Evolutionary conservation across 2,888 invertebrate species (phyloP).

Genomic region (Platerodrilus igneus): DNA sequence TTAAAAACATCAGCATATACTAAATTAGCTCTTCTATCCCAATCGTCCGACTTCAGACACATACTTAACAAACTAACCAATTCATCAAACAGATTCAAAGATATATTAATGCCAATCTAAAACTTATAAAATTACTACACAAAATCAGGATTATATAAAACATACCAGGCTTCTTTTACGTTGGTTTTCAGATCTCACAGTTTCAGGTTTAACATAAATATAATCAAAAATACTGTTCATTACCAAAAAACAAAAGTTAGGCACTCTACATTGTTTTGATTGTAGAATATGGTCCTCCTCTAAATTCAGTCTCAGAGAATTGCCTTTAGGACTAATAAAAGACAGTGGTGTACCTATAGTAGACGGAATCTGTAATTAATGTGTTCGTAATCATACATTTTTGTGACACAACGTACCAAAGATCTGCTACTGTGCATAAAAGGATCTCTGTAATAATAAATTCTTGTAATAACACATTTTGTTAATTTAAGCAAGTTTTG

Average conservation of each 20-base stretch:
- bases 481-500: constrained; percentile 49
- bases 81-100: constrained; percentile 50
- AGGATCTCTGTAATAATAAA: constrained; percentile 51
- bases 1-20: constrained; percentile 51
- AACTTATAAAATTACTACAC: constrained; percentile 31
- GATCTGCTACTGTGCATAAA: constrained; percentile 49
- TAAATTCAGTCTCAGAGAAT: too few species aligned
- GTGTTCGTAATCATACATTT: too few species aligned
- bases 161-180: constrained; percentile 25
- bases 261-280: constrained; percentile 48
- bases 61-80: constrained; percentile 52
- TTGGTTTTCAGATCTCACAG: constrained; percentile 27
- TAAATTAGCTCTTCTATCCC: constrained; percentile 51
- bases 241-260: constrained; percentile 48
- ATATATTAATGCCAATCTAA: constrained; percentile 52
- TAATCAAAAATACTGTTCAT: constrained; percentile 42
- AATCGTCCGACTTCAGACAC: constrained; percentile 54
- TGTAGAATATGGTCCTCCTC: too few species aligned
- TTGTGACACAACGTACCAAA: too few species aligned
- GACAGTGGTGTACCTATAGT: too few species aligned
- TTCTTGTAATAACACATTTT: constrained; percentile 46
- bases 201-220: constrained; percentile 36
- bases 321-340: too few species aligned
- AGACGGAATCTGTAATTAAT: too few species aligned
- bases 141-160: constrained; percentile 5